Conservation (phyloP, 2,797 vertebrate species). For the Pseudochirops cupreus region DNA sequence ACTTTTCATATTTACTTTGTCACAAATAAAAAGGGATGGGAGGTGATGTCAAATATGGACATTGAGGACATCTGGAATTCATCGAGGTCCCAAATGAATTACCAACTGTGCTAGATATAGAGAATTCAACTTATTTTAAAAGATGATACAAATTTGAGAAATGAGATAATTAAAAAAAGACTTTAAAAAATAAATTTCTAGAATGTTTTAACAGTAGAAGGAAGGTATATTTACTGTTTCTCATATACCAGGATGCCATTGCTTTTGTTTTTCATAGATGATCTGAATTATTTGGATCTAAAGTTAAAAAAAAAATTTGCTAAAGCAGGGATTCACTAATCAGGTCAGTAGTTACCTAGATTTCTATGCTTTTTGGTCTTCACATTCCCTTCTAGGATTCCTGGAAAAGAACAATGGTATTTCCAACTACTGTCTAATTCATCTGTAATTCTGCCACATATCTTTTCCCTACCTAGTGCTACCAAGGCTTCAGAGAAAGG, state of each 20-base stretch:
- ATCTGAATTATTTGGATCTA: not conserved
- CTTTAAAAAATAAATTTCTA: not conserved
- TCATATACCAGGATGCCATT: not conserved
- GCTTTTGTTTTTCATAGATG: not conserved
- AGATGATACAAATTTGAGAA: not conserved
- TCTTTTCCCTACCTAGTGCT: not conserved
- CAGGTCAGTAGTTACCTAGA: not conserved
- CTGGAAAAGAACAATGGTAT: not conserved
- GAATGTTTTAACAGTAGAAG: not conserved
- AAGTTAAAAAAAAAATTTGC: not conserved
- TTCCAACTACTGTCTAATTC: not conserved
- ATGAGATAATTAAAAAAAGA: slow-evolving; percentile 12
- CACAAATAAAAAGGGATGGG: not conserved
- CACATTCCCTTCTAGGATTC: not conserved
- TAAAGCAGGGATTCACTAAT: not conserved
- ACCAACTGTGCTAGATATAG: slow-evolving; percentile 8
- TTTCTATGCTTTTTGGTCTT: not conserved
- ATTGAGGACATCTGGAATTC: slow-evolving; percentile 41
- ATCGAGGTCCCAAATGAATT: slow-evolving; percentile 52
- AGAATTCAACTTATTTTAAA: slow-evolving; percentile 10
- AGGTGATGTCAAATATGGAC: not conserved
- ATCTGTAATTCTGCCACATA: not conserved
- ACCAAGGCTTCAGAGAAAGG: not conserved
- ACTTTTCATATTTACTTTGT: slow-evolving; percentile 9
- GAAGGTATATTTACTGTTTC: not conserved